Evolutionary conservation across 2,888 invertebrate genomes (phyloP).

Genomic region (Ophion ellenae): DNA sequence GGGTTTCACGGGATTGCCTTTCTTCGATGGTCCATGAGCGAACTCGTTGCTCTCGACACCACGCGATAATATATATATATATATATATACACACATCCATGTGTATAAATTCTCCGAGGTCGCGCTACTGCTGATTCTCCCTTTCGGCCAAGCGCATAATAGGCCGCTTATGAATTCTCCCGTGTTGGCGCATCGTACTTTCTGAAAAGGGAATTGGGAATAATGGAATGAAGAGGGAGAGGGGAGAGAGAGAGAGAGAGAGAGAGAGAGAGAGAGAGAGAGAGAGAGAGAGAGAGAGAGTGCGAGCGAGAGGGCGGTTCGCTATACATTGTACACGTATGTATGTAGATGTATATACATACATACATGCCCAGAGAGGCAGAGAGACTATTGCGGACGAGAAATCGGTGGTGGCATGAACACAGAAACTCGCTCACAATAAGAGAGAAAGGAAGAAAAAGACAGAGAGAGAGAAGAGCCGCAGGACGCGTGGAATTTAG

Average conservation of each 20-base stretch:
- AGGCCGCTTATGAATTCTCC: slow-evolving; percentile 65
- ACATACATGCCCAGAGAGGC: slow-evolving; percentile 8
- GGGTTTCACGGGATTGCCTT: slow-evolving; percentile 54
- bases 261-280: too few species aligned
- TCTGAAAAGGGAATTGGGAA: slow-evolving; percentile 62
- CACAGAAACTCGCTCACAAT: slow-evolving; percentile 21
- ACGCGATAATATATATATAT: too few species aligned
- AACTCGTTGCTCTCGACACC: slow-evolving; percentile 31
- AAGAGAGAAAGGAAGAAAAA: slow-evolving; percentile 22
- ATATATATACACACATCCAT: too few species aligned
- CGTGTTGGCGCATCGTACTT: slow-evolving; percentile 44
- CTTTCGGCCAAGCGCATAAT: slow-evolving; percentile 53
- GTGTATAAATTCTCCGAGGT: neutral
- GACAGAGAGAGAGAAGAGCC: slow-evolving; percentile 16
- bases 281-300: too few species aligned
- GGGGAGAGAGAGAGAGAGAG: too few species aligned
- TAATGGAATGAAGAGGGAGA: slow-evolving; percentile 53
- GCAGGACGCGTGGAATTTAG: slow-evolving; percentile 58
- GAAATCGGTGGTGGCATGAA: slow-evolving; percentile 33
- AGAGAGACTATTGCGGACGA: slow-evolving; percentile 17
- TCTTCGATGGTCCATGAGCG: slow-evolving; percentile 39
- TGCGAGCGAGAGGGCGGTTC: too few species aligned
- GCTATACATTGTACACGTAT: neutral
- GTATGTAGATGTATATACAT: neutral
- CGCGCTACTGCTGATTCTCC: slow-evolving; percentile 40